phyloP scores from a whole-genome alignment of 2,888 invertebrate genomes.

The Thecophora atra region DNA sequence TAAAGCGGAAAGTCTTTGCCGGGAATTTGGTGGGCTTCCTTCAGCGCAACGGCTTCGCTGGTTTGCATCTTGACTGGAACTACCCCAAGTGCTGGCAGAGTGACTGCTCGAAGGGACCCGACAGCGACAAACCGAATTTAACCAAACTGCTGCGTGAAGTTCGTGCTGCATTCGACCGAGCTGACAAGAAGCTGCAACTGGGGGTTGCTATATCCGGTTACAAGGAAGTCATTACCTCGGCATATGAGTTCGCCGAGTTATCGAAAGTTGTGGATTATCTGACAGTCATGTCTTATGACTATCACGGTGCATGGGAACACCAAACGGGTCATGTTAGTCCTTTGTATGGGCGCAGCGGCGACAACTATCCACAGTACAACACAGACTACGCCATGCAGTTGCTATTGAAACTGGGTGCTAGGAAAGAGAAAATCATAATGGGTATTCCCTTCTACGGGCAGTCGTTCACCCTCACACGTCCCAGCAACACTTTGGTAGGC shows the following conservation, averaged over 20 bases:
- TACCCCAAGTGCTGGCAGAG: slow-evolving; percentile 95
- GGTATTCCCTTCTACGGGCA: slow-evolving; percentile 91
- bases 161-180: slow-evolving; percentile 56
- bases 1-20: slow-evolving; percentile 76
- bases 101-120: slow-evolving; percentile 83
- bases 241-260: slow-evolving; percentile 80
- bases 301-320: slow-evolving; percentile 89
- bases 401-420: slow-evolving; percentile 77
- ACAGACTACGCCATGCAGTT: slow-evolving; percentile 84
- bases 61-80: slow-evolving; percentile 93
- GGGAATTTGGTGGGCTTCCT: slow-evolving; percentile 77
- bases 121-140: slow-evolving; percentile 80
- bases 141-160: slow-evolving; percentile 77
- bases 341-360: slow-evolving; percentile 73
- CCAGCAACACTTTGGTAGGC: slow-evolving; percentile 60
- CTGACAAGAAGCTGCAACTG: slow-evolving; percentile 71
- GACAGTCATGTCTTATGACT: slow-evolving; percentile 88
- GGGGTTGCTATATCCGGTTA: slow-evolving; percentile 90
- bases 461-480: slow-evolving; percentile 73
- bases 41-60: slow-evolving; percentile 80
- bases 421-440: slow-evolving; percentile 78
- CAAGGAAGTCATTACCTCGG: slow-evolving; percentile 87
- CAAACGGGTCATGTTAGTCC: slow-evolving; percentile 85
- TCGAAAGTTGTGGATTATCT: slow-evolving; percentile 80
- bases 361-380: slow-evolving; percentile 79